Evolutionary conservation across 2,113 vertebrate genomes (phyloP).

Genomic region (Carettochelys insculpta): DNA sequence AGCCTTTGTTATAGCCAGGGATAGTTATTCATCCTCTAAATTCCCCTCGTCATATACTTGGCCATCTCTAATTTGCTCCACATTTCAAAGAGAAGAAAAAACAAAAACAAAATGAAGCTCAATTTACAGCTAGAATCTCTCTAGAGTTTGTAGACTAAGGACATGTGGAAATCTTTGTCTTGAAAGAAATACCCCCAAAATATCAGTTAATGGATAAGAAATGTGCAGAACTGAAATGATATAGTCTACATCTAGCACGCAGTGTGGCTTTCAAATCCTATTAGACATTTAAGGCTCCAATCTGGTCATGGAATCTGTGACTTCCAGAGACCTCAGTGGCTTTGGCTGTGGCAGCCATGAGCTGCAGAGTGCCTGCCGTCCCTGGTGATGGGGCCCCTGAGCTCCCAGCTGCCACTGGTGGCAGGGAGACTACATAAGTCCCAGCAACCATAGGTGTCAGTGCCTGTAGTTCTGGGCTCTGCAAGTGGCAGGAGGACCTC

Average conservation of each 20-base stretch:
- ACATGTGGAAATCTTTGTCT: background rate
- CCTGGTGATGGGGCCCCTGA: no score
- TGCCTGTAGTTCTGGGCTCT: no score
- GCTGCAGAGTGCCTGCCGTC: no score
- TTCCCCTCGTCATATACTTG: background rate
- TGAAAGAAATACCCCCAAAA: background rate
- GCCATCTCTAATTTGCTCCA: background rate
- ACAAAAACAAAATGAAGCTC: background rate
- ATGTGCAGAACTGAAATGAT: background rate
- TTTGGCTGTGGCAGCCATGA: no score
- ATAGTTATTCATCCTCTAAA: background rate
- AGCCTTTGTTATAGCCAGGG: background rate
- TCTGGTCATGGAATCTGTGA: no score
- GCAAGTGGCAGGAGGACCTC: no score
- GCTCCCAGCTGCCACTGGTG: no score
- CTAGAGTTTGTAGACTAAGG: background rate
- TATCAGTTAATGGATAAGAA: background rate
- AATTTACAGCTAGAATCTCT: background rate
- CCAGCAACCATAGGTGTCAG: no score
- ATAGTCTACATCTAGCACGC: background rate
- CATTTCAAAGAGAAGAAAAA: background rate
- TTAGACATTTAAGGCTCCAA: background rate
- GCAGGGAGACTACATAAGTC: no score
- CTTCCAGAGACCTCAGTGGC: no score
- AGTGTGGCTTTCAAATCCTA: background rate